phyloP scores from a whole-genome alignment of 2,113 vertebrate species.

The Heterocephalus glaber region DNA sequence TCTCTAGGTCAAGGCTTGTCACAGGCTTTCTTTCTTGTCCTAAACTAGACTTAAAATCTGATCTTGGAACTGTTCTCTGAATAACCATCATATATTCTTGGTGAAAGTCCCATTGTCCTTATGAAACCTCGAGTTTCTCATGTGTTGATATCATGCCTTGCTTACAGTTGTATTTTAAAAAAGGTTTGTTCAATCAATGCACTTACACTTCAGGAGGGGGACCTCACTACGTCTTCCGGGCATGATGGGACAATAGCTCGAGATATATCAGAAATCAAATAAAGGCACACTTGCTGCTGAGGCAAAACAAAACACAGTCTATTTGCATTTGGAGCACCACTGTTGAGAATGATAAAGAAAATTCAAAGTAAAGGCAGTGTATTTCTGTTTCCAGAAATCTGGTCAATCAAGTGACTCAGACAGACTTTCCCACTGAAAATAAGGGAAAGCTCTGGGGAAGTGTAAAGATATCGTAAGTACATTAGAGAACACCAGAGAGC shows the following conservation, averaged over 20 bases:
- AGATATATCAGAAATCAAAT: background rate
- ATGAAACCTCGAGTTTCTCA: background rate
- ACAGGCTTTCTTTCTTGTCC: background rate
- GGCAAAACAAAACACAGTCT: background rate
- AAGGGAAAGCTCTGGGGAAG: background rate
- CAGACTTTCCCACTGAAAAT: background rate
- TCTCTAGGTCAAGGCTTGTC: background rate
- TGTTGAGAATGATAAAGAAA: background rate
- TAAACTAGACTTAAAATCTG: background rate
- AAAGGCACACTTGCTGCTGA: background rate
- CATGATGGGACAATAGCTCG: background rate
- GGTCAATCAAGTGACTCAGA: background rate
- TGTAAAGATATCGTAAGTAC: background rate
- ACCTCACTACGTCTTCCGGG: background rate
- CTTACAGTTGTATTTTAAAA: background rate
- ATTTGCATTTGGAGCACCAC: background rate
- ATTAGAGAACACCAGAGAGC: background rate
- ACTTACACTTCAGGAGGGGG: fast-evolving
- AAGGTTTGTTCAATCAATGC: background rate
- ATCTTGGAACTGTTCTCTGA: background rate
- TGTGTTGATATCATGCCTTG: fast-evolving
- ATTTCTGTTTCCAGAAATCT: background rate
- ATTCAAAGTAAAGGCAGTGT: background rate
- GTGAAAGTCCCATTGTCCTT: background rate
- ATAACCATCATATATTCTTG: background rate